Evolutionary conservation across 2,888 invertebrate genomes (phyloP), one percentile per base, ranked within the genome.

Genomic region (Fragum sueziense): DNA sequence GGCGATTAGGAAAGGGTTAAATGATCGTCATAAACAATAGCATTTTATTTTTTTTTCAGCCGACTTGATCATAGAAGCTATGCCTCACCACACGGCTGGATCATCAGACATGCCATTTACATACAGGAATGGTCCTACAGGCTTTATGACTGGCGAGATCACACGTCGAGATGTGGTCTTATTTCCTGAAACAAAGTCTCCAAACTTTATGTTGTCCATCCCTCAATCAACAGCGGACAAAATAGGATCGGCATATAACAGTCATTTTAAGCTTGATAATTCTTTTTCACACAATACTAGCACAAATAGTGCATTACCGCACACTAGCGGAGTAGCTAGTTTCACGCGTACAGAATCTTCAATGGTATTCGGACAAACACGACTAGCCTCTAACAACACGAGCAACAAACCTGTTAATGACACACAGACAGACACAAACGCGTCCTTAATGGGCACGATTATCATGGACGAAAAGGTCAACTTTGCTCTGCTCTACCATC

Each of bases 391-490:
- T n/a, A 11, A 41, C 9, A 20, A 11, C 6, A 27, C 2, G 14
- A 61, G 31, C n/a, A 22, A 33, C 33, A 61, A 33, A 31, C 37
- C 22, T n/a, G 22, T 41, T 14, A 41, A 6, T 25, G 65, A 65
- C 2, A 37, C 65, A 7, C 14, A n/a, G 25, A 41, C 37, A 3
- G 65, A 37, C 41, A 37, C 41, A 27, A 65, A 37, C 25, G 37
- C 34, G 33, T 69, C 69, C 22, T 25, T 69, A 3, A 54, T 51
- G 37, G 61, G 61, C 22, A 54, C 47, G 9, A 62, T 71, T 14
- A 71, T 61, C 7, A 71, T 71, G 71, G 71, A 71, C 61, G 71
- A 71, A 51, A 71, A 37, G n/a, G 51, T 71, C 2, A 71, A 71
- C 25, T 71, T 61, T 47, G 71, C 71, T 1, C 61, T 71, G 17